Evolutionary conservation across 2,888 invertebrate species (phyloP), one percentile per base, ranked within the genome.

Genomic region (Trachelus troglodyta): DNA sequence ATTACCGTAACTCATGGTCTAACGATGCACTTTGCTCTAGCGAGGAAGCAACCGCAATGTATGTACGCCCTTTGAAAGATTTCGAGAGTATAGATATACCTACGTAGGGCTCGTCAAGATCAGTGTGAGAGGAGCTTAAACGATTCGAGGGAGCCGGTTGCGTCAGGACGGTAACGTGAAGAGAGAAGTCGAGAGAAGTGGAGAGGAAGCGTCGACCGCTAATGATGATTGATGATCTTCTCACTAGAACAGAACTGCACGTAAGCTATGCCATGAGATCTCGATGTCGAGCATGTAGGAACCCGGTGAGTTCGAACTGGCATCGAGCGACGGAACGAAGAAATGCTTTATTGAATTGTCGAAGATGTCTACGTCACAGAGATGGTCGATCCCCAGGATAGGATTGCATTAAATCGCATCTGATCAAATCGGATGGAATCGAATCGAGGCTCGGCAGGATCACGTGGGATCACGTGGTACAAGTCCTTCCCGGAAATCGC

Each of bases 171-270:
- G 56, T 2, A 56, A 40, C 56, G 56, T 9, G 82, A 30, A 76
- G 76, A 73, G 69, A 74, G 74, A 40, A 68, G 74, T 75, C 40
- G 34, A 69, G 33, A 23, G 56, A 56, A 23, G 56, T 56, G 56
- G 56, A 56, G 77, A 76, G 75, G 34, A n/a, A 78, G 79, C 80
- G 78, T 71, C 80, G 80, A 73, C 80, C 82, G 81, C 85, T 87
- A 86, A 87, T 87, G 86, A 87, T 87, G 87, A 87, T 87, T 84
- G 85, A 87, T 86, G 82, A 82, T 85, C 80, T 84, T 84, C 83
- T 86, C 85, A 81, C 86, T 81, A 81, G 81, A 79, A 84, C 80
- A 84, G 30, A 77, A 71, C 78, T 74, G 79, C 31, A 71, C 71
- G 71, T 71, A 77, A 69, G 34, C 74, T 30, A 35, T 11, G 74